Evolutionary conservation across 2,888 invertebrate genomes (phyloP).

Genomic region (Dynastes maya): DNA sequence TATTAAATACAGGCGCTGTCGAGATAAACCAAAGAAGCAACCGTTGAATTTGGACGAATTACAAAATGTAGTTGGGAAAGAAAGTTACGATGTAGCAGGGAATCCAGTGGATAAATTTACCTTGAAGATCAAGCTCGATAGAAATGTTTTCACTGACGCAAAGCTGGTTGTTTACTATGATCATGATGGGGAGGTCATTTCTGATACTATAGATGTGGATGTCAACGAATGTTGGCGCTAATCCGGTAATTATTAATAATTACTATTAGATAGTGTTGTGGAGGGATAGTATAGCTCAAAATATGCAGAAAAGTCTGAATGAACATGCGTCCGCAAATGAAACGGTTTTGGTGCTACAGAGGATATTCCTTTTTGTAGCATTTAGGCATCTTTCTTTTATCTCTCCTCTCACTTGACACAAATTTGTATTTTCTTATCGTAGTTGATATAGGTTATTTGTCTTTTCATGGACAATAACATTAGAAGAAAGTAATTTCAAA

Average conservation of each 20-base stretch:
- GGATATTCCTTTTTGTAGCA: too few species aligned
- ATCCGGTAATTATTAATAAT: conserved; percentile 52
- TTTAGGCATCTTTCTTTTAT: too few species aligned
- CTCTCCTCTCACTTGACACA: too few species aligned
- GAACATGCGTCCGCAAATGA: too few species aligned
- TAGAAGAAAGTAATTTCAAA: too few species aligned
- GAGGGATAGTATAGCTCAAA: too few species aligned
- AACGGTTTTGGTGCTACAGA: too few species aligned
- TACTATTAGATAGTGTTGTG: too few species aligned
- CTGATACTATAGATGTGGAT: conserved; percentile 17
- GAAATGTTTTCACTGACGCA: conserved; percentile 72
- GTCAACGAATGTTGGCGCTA: conserved; percentile 11
- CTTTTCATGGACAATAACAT: too few species aligned
- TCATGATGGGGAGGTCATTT: conserved; percentile 14
- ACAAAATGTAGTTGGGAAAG: conserved; percentile 20
- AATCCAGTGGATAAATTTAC: conserved; percentile 69
- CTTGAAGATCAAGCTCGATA: conserved; percentile 81
- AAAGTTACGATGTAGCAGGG: conserved; percentile 59
- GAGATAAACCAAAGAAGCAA: conserved; percentile 5
- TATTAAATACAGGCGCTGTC: background rate
- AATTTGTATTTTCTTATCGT: too few species aligned
- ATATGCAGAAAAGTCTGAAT: too few species aligned
- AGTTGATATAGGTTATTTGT: too few species aligned
- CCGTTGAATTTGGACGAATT: conserved; percentile 17
- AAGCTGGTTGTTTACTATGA: conserved; percentile 42